phyloP scores from a whole-genome alignment of 2,113 vertebrate genomes.

The Tychaedon coryphoeus region DNA sequence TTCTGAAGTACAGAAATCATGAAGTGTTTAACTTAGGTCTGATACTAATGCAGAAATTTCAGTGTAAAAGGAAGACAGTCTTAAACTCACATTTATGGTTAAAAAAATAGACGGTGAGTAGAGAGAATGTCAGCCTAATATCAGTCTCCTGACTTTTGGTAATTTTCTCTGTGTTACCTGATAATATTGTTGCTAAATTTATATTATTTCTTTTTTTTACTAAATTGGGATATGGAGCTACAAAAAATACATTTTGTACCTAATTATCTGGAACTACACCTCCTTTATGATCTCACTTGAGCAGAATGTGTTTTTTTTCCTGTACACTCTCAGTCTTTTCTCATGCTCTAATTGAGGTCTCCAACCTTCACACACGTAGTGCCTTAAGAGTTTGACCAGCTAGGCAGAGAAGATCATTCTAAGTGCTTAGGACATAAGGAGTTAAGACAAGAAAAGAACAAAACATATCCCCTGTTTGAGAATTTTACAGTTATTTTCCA shows the following conservation, averaged over 20 bases:
- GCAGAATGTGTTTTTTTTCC: background rate
- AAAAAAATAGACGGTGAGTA: slow-evolving; percentile 36
- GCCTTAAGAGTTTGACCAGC: slow-evolving; percentile 44
- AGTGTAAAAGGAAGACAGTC: slow-evolving; percentile 38
- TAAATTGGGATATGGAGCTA: background rate
- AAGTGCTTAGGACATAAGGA: slow-evolving; percentile 29
- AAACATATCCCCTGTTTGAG: slow-evolving; percentile 6
- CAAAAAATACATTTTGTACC: background rate
- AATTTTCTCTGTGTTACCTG: slow-evolving; percentile 9
- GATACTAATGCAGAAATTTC: slow-evolving; percentile 24
- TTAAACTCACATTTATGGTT: slow-evolving; percentile 31
- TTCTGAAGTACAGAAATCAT: slow-evolving; percentile 48
- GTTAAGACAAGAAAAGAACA: slow-evolving; percentile 35
- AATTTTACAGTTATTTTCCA: slow-evolving; percentile 14
- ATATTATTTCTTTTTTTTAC: background rate
- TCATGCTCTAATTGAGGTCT: slow-evolving; percentile 36
- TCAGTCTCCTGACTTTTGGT: background rate
- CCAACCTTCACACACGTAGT: slow-evolving; percentile 18
- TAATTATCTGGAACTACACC: background rate
- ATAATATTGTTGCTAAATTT: background rate
- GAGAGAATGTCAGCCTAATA: slow-evolving; percentile 25
- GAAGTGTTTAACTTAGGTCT: slow-evolving; percentile 13
- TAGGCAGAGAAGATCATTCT: slow-evolving; percentile 53
- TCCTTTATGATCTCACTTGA: slow-evolving; percentile 13
- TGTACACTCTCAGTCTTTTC: slow-evolving; percentile 40